phyloP scores from a whole-genome alignment of 92 coral and sea anemone species.

The Siderastrea siderea region DNA sequence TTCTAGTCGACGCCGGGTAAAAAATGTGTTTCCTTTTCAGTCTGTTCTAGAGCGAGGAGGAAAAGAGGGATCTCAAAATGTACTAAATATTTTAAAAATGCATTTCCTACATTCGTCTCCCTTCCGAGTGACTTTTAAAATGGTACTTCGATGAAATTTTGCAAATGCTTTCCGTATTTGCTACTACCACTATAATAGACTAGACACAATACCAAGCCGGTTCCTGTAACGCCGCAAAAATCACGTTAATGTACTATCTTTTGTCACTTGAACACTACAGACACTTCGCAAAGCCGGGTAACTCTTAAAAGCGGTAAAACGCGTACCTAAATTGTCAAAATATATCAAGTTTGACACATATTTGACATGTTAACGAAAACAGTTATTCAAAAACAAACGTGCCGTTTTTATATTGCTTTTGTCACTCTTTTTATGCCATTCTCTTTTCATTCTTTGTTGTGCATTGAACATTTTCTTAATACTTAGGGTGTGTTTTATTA shows the following conservation, averaged over 20 bases:
- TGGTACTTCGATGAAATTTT: background rate
- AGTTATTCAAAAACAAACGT: background rate
- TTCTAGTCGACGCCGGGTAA: background rate
- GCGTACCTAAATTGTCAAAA: background rate
- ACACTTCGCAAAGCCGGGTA: background rate
- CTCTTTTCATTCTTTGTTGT: background rate
- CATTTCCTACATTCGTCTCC: conserved; percentile 2
- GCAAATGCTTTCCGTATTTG: background rate
- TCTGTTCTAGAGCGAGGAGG: background rate
- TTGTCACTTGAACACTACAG: background rate
- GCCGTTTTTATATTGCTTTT: background rate
- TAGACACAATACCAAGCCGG: too few species aligned
- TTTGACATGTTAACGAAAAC: background rate
- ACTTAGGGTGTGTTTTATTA: too few species aligned
- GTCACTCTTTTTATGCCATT: background rate
- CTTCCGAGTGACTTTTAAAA: background rate
- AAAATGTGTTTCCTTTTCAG: background rate
- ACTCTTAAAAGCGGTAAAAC: background rate
- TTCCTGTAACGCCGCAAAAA: background rate
- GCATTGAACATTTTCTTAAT: background rate
- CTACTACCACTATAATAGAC: too few species aligned
- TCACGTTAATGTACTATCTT: background rate
- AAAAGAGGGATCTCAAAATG: background rate
- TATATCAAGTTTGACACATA: background rate
- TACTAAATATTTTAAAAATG: background rate